These are phyloP conservation scores for Listrodromus nycthemerus DNA, from an alignment of 2,888 invertebrate genomes.

Conservation along the genomic window DNA sequence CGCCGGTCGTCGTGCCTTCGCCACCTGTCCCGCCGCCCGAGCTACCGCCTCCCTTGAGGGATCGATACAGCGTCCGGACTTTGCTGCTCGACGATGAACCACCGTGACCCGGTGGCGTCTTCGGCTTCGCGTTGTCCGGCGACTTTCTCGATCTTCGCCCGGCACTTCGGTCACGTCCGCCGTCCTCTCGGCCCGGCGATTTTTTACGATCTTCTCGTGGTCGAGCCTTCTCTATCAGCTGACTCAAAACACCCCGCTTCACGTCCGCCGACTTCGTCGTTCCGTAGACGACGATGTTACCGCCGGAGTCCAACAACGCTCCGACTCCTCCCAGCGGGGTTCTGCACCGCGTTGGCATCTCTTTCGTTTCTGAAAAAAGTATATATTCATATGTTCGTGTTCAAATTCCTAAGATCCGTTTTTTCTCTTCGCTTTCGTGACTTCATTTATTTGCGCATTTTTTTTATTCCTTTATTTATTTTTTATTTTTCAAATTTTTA, in stretches of 20 bases:
- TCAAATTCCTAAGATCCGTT: background rate
- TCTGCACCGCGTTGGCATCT: conserved; percentile 80
- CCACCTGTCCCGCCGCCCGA: conserved; percentile 59
- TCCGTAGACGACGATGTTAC: conserved; percentile 82
- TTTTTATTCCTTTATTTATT: background rate
- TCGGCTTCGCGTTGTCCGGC: conserved; percentile 80
- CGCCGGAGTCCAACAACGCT: conserved; percentile 81
- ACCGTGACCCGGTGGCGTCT: conserved; percentile 80
- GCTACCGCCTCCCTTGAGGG: conserved; percentile 76
- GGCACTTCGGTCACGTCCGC: conserved; percentile 79
- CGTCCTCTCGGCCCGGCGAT: conserved; percentile 81
- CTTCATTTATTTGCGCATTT: background rate
- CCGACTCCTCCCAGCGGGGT: conserved; percentile 80
- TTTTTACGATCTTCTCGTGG: conserved; percentile 85
- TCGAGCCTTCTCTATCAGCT: conserved; percentile 86
- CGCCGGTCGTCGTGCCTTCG: conserved; percentile 76
- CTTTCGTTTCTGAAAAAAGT: conserved; percentile 77
- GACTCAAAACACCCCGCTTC: conserved; percentile 85
- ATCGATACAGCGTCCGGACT: conserved; percentile 81
- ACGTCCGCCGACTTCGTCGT: conserved; percentile 78
- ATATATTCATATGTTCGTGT: background rate
- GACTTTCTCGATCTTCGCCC: conserved; percentile 82
- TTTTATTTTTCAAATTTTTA: conserved; percentile 15
- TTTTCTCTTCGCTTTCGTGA: background rate
- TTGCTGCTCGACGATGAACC: conserved; percentile 76